A percentile compares a stretch with the other conserved stretches of the same genome.
phyloP scores from a whole-genome alignment of 2,797 vertebrate genomes.

The Oophaga sylvatica region DNA sequence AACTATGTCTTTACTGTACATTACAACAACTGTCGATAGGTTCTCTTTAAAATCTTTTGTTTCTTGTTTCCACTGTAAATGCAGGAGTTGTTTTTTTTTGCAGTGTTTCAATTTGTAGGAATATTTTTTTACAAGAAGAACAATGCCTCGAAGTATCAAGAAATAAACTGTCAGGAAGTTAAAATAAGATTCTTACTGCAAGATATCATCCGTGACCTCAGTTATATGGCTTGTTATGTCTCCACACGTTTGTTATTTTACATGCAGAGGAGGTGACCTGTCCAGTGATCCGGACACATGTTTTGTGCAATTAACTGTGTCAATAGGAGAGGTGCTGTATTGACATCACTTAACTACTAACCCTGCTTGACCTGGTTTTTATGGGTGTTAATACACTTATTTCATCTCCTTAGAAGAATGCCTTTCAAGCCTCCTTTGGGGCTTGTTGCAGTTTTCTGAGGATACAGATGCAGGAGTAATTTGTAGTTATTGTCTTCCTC shows the following conservation, averaged over 20 bases:
- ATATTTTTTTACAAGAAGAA: too few species aligned
- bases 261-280: neutral
- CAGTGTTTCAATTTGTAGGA: too few species aligned
- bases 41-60: too few species aligned
- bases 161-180: too few species aligned
- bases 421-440: neutral
- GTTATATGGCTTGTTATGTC: neutral
- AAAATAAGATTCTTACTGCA: too few species aligned
- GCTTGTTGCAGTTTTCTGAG: neutral
- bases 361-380: slow-evolving; percentile 11
- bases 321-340: neutral
- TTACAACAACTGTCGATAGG: too few species aligned
- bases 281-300: neutral
- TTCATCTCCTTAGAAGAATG: slow-evolving; percentile 9
- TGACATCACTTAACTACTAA: neutral
- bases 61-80: too few species aligned
- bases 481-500: neutral
- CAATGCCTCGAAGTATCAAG: too few species aligned
- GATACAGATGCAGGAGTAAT: neutral
- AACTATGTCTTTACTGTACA: too few species aligned
- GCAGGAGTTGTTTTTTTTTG: too few species aligned
- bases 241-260: neutral
- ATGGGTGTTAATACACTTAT: slow-evolving; percentile 7
- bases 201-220: neutral
- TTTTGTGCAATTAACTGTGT: neutral